Evolutionary conservation across 2,797 vertebrate species (phyloP), one percentile per base, ranked within the genome.

Genomic region (Sternarchorhynchus goeldii): DNA sequence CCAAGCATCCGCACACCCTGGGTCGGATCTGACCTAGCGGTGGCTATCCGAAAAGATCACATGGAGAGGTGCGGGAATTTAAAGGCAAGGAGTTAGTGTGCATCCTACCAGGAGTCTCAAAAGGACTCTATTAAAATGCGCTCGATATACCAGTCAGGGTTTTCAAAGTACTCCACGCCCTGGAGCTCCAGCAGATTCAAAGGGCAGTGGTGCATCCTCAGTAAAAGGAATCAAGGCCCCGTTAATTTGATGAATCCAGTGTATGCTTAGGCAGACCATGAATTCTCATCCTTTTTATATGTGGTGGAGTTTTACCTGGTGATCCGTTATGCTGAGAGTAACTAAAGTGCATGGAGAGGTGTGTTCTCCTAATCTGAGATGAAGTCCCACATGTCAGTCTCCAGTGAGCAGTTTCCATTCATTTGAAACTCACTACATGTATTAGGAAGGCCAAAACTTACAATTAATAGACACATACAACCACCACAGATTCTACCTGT

Each of bases 191-290:
- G 90, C 90, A 91, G 92, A 92, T 91, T 93, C 92, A 93, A 94
- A 94, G 92, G 91, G 90, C 92, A 92, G 87, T 87, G 81, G 90
- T 89, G 84, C 88, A 89, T 87, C 84, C 89, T 86, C 84, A 83
- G 87, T 88, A 79, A 86, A 82, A 88, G 89, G 88, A 90, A 91
- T 91, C 90, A 91, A 90, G 89, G 91, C 89, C 88, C 90, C 87
- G 92, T 93, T 93, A 91, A 92, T 91, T 91, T 93, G 91, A 93
- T 92, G 92, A 93, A 91, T 91, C 88, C 87, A 89, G 88, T 85
- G 88, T 91, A 93, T 94, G 91, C 92, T 85, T 87, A 86, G 88
- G 88, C 88, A 87, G 91, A 90, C 88, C 89, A 88, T 86, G 86
- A 90, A 90, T 81, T 83, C 88, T 92, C 77, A 77, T 72, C 87